Percentiles rank a stretch among this genome's conserved stretches.
These are phyloP conservation scores for Oryzias melastigma DNA, from an alignment of 2,113 vertebrate genomes.

Conservation along the genomic window DNA sequence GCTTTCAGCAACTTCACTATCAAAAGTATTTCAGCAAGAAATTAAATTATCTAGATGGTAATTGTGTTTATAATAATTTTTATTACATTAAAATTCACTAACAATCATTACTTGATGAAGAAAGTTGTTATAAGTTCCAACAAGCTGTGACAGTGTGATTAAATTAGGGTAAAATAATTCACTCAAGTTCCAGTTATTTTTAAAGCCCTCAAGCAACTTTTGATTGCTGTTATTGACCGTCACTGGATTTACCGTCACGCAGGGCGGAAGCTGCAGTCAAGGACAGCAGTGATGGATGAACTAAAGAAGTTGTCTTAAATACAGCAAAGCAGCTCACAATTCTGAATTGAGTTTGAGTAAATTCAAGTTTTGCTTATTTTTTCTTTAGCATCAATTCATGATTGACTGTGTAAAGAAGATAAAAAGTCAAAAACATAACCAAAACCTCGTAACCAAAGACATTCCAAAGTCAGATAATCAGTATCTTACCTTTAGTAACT, in stretches of 20 bases:
- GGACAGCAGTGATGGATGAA: constrained; percentile 29
- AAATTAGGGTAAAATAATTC: constrained; percentile 43
- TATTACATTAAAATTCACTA: too few relatives aligned
- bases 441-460: too few relatives aligned
- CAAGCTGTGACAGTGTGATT: constrained; percentile 11
- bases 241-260: constrained; percentile 46
- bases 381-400: too few relatives aligned
- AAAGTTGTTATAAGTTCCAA: background rate
- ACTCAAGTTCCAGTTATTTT: constrained; percentile 48
- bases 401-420: too few relatives aligned
- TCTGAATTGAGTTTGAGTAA: background rate
- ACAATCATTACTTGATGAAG: too few relatives aligned
- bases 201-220: constrained; percentile 49
- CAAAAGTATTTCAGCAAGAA: too few relatives aligned
- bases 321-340: constrained; percentile 9
- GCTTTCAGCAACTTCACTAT: too few relatives aligned
- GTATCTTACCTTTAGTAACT: too few relatives aligned
- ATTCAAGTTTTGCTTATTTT: background rate
- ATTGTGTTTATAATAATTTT: too few relatives aligned
- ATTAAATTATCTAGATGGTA: too few relatives aligned
- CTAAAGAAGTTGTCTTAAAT: constrained; percentile 15
- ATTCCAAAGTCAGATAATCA: too few relatives aligned
- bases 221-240: constrained; percentile 68
- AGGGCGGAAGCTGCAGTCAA: constrained; percentile 36
- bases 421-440: too few relatives aligned